Evolutionary conservation across 2,888 invertebrate genomes (phyloP).

Genomic region (Clitarchus hookeri): DNA sequence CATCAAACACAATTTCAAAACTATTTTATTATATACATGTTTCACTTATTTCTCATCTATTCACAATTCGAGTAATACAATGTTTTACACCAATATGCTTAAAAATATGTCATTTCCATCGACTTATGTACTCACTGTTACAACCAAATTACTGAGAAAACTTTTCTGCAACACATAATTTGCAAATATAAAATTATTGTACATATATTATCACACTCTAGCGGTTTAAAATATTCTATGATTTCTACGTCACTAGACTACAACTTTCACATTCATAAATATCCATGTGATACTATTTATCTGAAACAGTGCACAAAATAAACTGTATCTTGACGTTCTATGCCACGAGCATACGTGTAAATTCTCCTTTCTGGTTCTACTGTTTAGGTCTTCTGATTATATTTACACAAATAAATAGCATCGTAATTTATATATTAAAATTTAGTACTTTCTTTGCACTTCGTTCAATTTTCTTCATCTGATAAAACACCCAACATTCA

Average conservation of each 20-base stretch:
- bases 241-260: not conserved
- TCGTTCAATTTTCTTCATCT: not conserved
- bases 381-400: not conserved
- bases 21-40: conserved; percentile 1
- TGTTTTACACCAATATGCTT: conserved; percentile 14
- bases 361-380: not conserved
- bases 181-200: conserved; percentile 9
- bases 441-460: not conserved
- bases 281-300: not conserved
- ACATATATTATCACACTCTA: not conserved
- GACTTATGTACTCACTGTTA: not conserved
- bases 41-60: not conserved
- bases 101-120: conserved; percentile 14
- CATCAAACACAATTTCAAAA: not conserved
- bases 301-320: not conserved
- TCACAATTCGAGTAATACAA: not conserved
- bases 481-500: not conserved
- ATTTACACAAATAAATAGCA: not conserved
- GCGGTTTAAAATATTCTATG: not conserved
- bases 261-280: not conserved
- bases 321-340: not conserved
- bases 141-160: not conserved
- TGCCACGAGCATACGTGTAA: not conserved
- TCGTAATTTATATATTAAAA: not conserved
- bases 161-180: conserved; percentile 5